Evolutionary conservation across 2,888 invertebrate species (phyloP).

Genomic region (Drosophila lacicola): DNA sequence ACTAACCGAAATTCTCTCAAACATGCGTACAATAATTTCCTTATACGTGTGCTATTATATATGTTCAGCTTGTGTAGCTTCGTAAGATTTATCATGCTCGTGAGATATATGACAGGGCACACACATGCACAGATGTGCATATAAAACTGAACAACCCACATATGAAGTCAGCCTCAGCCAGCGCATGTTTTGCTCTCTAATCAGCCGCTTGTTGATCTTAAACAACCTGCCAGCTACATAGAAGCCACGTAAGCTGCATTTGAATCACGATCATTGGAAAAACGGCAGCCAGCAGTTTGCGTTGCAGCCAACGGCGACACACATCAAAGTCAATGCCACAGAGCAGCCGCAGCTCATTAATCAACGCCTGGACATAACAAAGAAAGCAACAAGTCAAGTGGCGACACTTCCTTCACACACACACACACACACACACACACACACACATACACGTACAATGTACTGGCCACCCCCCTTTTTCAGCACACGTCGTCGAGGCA

Average conservation of each 20-base stretch:
- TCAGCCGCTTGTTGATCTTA: constrained; percentile 55
- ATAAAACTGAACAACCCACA: constrained; percentile 12
- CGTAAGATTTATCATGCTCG: neutral
- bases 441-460: neutral
- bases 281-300: constrained; percentile 22
- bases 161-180: constrained; percentile 13
- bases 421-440: constrained; percentile 1
- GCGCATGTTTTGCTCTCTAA: constrained; percentile 38
- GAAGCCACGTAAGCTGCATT: constrained; percentile 37
- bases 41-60: neutral
- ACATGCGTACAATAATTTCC: neutral
- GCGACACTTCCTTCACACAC: constrained; percentile 69
- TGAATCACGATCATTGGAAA: constrained; percentile 40
- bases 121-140: constrained; percentile 7
- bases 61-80: neutral
- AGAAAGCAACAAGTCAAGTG: constrained; percentile 67
- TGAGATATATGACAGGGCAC: constrained; percentile 2
- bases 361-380: constrained; percentile 65
- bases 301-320: constrained; percentile 39
- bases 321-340: constrained; percentile 62
- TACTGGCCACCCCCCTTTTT: neutral
- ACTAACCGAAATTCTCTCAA: neutral
- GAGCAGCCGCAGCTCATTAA: constrained; percentile 66
- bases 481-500: neutral
- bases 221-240: constrained; percentile 40